Percentiles rank a stretch among this genome's conserved stretches.
Evolutionary conservation across 1,140 invertebrate species (phyloP).

Genomic region (Parasteatoda tepidariorum): DNA sequence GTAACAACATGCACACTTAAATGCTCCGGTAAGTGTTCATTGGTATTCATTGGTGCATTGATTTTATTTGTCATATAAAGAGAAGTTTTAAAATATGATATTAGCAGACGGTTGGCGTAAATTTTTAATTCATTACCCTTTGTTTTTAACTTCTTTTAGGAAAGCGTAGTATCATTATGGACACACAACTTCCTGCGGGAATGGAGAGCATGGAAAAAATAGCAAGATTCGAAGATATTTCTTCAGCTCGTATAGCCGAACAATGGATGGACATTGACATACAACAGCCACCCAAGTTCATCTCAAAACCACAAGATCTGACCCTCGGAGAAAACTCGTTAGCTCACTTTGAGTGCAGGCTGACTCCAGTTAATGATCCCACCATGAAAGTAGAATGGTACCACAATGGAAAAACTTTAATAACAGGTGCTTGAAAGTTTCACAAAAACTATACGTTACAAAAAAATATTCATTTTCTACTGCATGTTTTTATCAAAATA

Average conservation of each 20-base stretch:
- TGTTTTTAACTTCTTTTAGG: constrained; percentile 26
- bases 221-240: constrained; percentile 83
- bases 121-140: no score
- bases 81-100: not conserved
- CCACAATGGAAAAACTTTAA: constrained; percentile 91
- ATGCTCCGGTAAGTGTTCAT: constrained; percentile 72
- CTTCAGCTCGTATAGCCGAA: constrained; percentile 76
- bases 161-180: constrained; percentile 88
- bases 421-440: constrained; percentile 73
- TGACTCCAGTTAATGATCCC: constrained; percentile 90
- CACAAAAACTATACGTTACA: no score
- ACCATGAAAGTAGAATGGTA: constrained; percentile 96
- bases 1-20: constrained; percentile 89
- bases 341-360: constrained; percentile 91
- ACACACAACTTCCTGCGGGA: constrained; percentile 92
- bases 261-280: constrained; percentile 72
- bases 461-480: no score
- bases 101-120: not conserved
- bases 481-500: no score
- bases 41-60: not conserved
- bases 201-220: constrained; percentile 88
- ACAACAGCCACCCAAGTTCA: constrained; percentile 91
- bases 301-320: constrained; percentile 86
- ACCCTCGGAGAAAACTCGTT: constrained; percentile 87
- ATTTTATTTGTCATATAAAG: not conserved